A percentile compares a stretch with the other conserved stretches of the same genome.
Conservation (phyloP, 2,113 vertebrate genomes). For the Periophthalmodon schlosseri region DNA sequence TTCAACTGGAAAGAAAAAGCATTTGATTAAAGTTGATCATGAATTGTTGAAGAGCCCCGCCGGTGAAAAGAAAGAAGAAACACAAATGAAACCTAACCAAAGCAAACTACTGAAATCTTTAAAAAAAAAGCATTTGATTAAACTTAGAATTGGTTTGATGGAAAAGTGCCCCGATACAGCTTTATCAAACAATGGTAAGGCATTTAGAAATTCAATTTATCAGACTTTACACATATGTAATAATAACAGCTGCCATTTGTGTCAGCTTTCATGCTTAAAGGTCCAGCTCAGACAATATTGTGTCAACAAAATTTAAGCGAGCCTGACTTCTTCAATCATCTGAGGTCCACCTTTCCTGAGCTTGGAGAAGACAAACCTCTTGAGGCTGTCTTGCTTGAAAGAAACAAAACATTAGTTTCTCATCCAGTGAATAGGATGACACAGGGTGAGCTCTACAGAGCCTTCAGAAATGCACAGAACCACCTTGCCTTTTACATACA, state of each 20-base stretch:
- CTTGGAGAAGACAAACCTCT: background rate
- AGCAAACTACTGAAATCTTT: background rate
- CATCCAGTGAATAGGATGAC: background rate
- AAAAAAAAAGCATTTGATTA: background rate
- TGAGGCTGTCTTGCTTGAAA: background rate
- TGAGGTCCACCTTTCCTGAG: slow-evolving; percentile 6
- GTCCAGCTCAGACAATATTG: background rate
- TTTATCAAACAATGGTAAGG: background rate
- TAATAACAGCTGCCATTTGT: background rate
- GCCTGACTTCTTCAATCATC: background rate
- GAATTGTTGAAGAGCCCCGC: too few relatives aligned
- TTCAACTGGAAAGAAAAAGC: background rate
- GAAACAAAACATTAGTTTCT: background rate
- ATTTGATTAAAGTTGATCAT: too few relatives aligned
- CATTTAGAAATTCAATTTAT: background rate
- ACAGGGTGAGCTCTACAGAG: background rate
- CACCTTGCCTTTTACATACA: background rate
- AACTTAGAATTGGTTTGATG: slow-evolving; percentile 4
- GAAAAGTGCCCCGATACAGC: background rate
- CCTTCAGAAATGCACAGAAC: background rate
- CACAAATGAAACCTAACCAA: background rate
- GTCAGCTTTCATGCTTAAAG: background rate
- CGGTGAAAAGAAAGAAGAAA: background rate
- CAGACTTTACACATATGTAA: background rate
- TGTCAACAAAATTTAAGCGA: slow-evolving; percentile 3